Base-by-base conservation (phyloP, 2,888 invertebrate genomes). In the Parochlus steinenii region DNA sequence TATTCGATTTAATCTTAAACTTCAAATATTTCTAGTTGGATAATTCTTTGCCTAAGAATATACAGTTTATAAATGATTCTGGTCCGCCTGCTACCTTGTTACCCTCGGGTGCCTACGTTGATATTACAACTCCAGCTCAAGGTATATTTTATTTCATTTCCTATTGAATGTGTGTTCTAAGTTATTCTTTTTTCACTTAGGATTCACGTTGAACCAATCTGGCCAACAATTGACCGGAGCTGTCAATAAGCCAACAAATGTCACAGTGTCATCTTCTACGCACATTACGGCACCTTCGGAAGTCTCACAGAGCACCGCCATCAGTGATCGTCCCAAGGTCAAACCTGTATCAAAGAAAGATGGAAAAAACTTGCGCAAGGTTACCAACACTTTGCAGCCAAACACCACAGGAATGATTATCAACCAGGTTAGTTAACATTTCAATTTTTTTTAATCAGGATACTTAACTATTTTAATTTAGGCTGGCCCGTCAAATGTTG, bases 291-390 rank as follows among this genome's bases (percentile, higher is more conserved):
- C 58, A 40, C 57, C 58, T 16, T 58, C 58, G 6, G 60, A 59
- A 43, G 59, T 59, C 22, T 54, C 57, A 16, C 61, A 75, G 62
- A 73, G 69, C 50, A 78, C 77, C 39, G 76, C 80, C 43, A 78
- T 82, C 48, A 79, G 79, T 61, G 83, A 85, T 59, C 71, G 83
- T 48, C 80, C 81, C 39, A 82, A 81, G 58, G 81, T 76, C 28
- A 85, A 82, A 58, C 74, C 80, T 26, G 73, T 73, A 33, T 73
- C 77, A 33, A 80, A 83, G 54, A 82, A 81, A 55, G 81, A 79
- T 53, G 71, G 74, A 32, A 81, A 81, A 56, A 74, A 71, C 51
- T 63, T 70, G 41, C 67, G 76, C 46, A 79, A 79, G 55, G 61
- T 17, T 27, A n/a, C n/a, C n/a, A n/a, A n/a, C n/a, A n/a, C n/a